Percentiles rank a stretch among this genome's conserved stretches.
Conservation (phyloP, 2,113 vertebrate genomes). For the Podilymbus podiceps region DNA sequence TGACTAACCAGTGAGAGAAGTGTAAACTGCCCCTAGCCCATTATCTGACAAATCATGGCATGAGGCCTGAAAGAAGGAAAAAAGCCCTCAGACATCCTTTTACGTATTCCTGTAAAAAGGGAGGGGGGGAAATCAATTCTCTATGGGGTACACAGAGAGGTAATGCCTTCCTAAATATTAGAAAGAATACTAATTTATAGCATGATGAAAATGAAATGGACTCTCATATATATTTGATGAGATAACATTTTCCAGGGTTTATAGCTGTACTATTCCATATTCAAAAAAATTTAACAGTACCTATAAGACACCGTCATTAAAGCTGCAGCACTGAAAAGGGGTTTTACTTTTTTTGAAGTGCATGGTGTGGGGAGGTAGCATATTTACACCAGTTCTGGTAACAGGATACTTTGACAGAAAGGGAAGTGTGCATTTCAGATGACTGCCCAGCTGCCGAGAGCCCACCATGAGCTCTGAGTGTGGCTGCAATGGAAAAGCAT, state of each 20-base stretch:
- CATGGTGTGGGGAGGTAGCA: neutral
- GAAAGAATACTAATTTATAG: neutral
- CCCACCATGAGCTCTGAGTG: neutral
- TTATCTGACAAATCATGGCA: neutral
- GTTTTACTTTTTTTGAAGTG: neutral
- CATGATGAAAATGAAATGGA: neutral
- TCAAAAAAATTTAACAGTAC: neutral
- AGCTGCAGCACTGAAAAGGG: neutral
- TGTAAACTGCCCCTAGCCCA: neutral
- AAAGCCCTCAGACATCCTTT: neutral
- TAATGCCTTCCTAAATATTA: neutral
- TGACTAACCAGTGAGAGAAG: constrained; percentile 7
- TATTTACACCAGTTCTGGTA: neutral
- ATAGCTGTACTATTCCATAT: neutral
- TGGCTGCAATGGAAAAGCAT: accelerated
- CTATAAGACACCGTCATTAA: neutral
- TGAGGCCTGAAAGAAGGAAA: neutral
- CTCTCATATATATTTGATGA: neutral
- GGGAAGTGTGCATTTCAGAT: neutral
- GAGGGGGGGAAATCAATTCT: too few species aligned
- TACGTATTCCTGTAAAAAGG: neutral
- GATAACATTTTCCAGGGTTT: neutral
- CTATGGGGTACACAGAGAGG: neutral
- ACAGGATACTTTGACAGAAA: neutral
- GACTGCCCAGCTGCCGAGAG: neutral